Evolutionary conservation across 2,113 vertebrate species (phyloP).

Genomic region (Numenius arquata): DNA sequence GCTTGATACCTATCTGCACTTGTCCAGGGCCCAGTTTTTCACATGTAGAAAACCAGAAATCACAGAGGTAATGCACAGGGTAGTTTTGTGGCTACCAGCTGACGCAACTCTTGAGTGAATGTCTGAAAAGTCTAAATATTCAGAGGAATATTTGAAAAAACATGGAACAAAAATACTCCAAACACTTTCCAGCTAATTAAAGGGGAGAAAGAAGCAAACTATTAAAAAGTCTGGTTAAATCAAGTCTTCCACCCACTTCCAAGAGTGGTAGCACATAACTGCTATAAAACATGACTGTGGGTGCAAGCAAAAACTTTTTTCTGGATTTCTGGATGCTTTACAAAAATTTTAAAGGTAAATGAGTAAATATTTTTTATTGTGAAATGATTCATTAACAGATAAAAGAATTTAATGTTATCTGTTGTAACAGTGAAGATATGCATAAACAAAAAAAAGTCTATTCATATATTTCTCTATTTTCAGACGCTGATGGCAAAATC

Average conservation of each 20-base stretch:
- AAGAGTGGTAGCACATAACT: background rate
- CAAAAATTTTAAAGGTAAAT: background rate
- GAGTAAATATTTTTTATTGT: background rate
- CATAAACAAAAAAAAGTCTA: background rate
- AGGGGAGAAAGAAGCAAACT: background rate
- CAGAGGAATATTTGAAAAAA: background rate
- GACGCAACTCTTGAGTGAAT: background rate
- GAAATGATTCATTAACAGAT: background rate
- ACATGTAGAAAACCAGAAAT: background rate
- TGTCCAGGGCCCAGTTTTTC: background rate
- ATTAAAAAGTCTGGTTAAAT: background rate
- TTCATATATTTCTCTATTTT: background rate
- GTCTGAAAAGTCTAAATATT: background rate
- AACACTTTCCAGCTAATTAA: background rate
- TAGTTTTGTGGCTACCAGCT: background rate
- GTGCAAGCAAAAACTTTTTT: background rate
- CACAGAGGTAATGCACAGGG: background rate
- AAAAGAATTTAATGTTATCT: background rate
- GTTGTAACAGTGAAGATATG: background rate
- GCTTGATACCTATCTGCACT: background rate
- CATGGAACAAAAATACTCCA: background rate
- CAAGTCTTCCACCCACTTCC: background rate
- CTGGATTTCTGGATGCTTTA: background rate
- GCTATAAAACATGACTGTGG: background rate
- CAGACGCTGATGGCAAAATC: background rate